Evolutionary conservation across 1,140 invertebrate genomes (phyloP).

Genomic region (Choristoneura fumiferana): DNA sequence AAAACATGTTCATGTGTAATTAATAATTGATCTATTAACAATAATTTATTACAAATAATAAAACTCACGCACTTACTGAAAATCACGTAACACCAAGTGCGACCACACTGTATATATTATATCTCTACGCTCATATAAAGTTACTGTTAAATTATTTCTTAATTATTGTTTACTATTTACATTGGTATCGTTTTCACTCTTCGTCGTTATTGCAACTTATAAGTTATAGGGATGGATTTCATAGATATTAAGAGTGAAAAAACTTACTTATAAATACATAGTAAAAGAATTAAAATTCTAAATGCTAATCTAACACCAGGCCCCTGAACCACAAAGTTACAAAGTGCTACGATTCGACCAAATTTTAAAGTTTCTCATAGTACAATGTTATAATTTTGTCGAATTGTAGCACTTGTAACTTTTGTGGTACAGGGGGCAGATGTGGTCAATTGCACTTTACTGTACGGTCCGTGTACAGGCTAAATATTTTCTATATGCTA

Average conservation of each 20-base stretch:
- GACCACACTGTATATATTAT: constrained; percentile 39
- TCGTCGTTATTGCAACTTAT: constrained; percentile 23
- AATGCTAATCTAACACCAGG: too few relatives aligned
- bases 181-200: constrained; percentile 45
- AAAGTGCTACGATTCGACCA: too few relatives aligned
- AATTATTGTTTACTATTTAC: constrained; percentile 43
- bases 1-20: constrained; percentile 51
- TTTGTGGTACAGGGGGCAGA: too few relatives aligned
- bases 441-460: too few relatives aligned
- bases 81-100: constrained; percentile 58
- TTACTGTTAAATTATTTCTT: constrained; percentile 11
- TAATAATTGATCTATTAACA: constrained; percentile 74
- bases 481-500: too few relatives aligned
- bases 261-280: too few relatives aligned
- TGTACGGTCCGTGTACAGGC: too few relatives aligned
- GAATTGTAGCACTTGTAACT: too few relatives aligned
- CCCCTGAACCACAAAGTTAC: too few relatives aligned
- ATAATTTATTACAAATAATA: constrained; percentile 73
- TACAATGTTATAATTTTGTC: too few relatives aligned
- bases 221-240: neutral
- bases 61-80: constrained; percentile 61
- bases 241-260: neutral
- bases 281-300: too few relatives aligned
- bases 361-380: too few relatives aligned
- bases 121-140: constrained; percentile 35